Percentiles rank a stretch among this genome's conserved stretches.
These are phyloP conservation scores for Drosophila anomalata DNA, from an alignment of 2,888 invertebrate genomes.

Conservation along the genomic window DNA sequence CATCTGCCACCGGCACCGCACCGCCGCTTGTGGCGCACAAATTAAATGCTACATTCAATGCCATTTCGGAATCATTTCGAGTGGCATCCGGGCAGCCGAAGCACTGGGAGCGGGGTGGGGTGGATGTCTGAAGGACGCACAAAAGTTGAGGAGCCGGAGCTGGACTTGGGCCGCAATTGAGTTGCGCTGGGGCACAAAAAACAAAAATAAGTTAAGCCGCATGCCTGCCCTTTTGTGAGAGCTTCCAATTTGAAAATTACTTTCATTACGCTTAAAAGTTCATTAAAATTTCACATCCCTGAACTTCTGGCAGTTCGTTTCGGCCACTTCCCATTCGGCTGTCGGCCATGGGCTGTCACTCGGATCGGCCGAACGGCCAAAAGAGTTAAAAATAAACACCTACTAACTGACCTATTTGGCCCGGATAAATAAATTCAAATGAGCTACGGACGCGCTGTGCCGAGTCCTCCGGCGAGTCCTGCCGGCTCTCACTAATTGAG, in stretches of 20 bases:
- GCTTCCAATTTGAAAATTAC: conserved; percentile 67
- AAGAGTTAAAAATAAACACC: conserved; percentile 13
- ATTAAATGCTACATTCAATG: conserved; percentile 79
- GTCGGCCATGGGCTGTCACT: conserved; percentile 2
- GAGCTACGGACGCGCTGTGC: conserved; percentile 11
- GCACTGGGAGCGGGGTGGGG: background rate
- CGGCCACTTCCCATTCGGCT: conserved; percentile 8
- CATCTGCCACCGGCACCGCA: background rate
- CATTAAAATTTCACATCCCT: conserved; percentile 66
- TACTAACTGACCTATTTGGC: conserved; percentile 32
- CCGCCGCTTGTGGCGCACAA: conserved; percentile 65
- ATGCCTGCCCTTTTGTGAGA: conserved; percentile 33
- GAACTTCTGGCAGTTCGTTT: conserved; percentile 35
- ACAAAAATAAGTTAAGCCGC: conserved; percentile 47
- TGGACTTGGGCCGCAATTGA: conserved; percentile 67
- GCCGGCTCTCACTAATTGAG: conserved; percentile 59
- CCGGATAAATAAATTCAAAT: conserved; percentile 10
- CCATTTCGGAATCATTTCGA: conserved; percentile 74
- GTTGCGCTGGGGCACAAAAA: conserved; percentile 48
- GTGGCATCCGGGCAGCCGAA: conserved; percentile 46
- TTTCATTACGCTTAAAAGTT: conserved; percentile 79
- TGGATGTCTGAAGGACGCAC: conserved; percentile 51
- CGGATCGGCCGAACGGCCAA: conserved; percentile 4
- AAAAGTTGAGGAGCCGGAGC: conserved; percentile 51
- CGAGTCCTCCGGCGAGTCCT: background rate